A percentile compares a stretch with the other conserved stretches of the same genome.
Evolutionary conservation across 1,140 invertebrate species (phyloP).

Genomic region (Adoxophyes honmai): DNA sequence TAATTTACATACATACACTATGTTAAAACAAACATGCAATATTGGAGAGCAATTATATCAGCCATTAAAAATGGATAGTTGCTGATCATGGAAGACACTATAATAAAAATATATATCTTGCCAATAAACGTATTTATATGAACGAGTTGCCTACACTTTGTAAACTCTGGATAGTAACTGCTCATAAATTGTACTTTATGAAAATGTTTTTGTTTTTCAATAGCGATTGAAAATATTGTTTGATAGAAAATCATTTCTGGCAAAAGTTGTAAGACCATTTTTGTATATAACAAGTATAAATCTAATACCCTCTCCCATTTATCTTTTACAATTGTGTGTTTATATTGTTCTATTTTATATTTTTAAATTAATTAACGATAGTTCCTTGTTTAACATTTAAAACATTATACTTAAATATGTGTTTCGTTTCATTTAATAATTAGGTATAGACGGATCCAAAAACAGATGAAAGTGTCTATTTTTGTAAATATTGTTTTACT

Average conservation of each 20-base stretch:
- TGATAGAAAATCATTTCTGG: no score
- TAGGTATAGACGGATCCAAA: conserved; percentile 59
- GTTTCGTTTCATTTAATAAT: conserved; percentile 41
- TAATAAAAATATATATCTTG: conserved; percentile 9
- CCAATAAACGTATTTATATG: not conserved
- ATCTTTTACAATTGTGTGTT: conserved; percentile 26
- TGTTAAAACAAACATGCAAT: not conserved
- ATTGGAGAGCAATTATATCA: not conserved
- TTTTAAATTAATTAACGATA: conserved; percentile 32
- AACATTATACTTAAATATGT: conserved; percentile 36
- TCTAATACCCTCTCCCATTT: not conserved
- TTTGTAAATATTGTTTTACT: conserved; percentile 75
- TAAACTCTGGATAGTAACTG: no score
- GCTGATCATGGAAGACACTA: not conserved
- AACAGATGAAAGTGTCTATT: conserved; percentile 67
- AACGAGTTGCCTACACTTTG: not conserved
- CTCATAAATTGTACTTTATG: no score
- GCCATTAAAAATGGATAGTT: not conserved
- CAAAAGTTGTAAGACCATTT: not conserved
- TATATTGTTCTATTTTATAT: conserved; percentile 33
- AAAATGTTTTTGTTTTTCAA: no score
- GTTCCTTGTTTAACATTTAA: conserved; percentile 57
- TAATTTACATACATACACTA: not conserved
- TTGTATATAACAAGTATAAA: not conserved
- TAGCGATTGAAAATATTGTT: no score